Evolutionary conservation across 2,113 vertebrate genomes (phyloP).

Genomic region (Pterophyllum scalare): DNA sequence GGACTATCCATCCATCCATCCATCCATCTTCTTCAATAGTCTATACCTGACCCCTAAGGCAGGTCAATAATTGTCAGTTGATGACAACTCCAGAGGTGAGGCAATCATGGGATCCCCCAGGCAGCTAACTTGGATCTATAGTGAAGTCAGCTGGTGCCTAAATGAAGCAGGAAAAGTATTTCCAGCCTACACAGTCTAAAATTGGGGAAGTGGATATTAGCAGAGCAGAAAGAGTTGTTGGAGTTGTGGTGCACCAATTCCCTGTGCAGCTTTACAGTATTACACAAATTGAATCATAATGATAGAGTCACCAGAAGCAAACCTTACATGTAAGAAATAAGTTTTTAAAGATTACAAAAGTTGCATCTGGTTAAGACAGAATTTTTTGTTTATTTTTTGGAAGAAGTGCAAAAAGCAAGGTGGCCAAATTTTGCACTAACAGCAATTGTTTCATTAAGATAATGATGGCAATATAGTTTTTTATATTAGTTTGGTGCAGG

Average conservation of each 20-base stretch:
- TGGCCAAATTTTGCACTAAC: not conserved
- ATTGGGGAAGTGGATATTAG: too few relatives aligned
- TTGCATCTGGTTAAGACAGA: not conserved
- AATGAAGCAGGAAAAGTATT: not conserved
- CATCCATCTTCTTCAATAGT: not conserved
- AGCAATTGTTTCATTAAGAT: not conserved
- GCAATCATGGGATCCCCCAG: not conserved
- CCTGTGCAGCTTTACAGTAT: too few relatives aligned
- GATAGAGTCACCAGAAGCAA: not conserved
- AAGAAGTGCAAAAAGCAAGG: not conserved
- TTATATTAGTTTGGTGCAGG: not conserved
- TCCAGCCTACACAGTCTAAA: too few relatives aligned
- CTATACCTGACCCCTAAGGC: not conserved
- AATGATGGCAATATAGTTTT: too few relatives aligned
- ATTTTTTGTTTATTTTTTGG: not conserved
- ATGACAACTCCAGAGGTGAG: slow-evolving; percentile 5
- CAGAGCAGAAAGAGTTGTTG: too few relatives aligned
- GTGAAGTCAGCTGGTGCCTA: not conserved
- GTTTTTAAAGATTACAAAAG: not conserved
- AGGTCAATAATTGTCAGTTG: not conserved
- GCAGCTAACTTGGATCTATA: not conserved
- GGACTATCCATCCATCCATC: not conserved
- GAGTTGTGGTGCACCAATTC: too few relatives aligned
- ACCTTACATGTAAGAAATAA: not conserved
- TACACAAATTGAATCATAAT: too few relatives aligned